These are phyloP conservation scores for Drosophila parabipectinata DNA, from an alignment of 1,140 invertebrate genomes.

Conservation along the genomic window DNA sequence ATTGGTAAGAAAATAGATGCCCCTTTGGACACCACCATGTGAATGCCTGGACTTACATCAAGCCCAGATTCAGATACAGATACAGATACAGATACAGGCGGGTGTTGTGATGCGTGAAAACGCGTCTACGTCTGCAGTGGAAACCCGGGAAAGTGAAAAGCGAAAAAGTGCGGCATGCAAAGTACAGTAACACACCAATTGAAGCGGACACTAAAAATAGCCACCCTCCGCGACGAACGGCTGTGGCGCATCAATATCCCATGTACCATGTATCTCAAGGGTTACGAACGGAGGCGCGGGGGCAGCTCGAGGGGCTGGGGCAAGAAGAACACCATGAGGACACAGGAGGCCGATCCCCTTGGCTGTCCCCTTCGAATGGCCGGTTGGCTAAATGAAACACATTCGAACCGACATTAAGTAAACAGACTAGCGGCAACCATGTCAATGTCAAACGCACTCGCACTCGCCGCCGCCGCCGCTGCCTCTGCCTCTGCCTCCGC, in stretches of 20 bases:
- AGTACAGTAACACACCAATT: slow-evolving; percentile 74
- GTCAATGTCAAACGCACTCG: slow-evolving; percentile 79
- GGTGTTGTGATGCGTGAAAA: not conserved
- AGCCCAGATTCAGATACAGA: slow-evolving; percentile 4
- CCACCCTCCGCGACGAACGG: slow-evolving; percentile 62
- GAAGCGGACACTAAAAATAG: slow-evolving; percentile 78
- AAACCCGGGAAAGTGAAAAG: slow-evolving; percentile 13
- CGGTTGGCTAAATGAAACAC: slow-evolving; percentile 70
- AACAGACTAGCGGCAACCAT: slow-evolving; percentile 70
- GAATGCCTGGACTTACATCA: not conserved
- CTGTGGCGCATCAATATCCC: slow-evolving; percentile 73
- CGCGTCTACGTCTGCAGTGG: slow-evolving; percentile 1
- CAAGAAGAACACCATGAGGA: not conserved
- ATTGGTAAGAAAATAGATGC: too few relatives aligned
- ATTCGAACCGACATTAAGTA: slow-evolving; percentile 74
- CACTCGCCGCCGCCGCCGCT: slow-evolving; percentile 16
- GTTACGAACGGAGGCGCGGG: not conserved
- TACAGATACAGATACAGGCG: slow-evolving; percentile 16
- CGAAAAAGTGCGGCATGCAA: slow-evolving; percentile 32
- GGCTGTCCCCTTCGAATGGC: slow-evolving; percentile 36
- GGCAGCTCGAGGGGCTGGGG: not conserved
- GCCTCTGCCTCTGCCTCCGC: slow-evolving; percentile 6
- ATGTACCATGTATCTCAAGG: slow-evolving; percentile 8
- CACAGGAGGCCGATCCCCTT: slow-evolving; percentile 24
- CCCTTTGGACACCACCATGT: not conserved